phyloP scores from a whole-genome alignment of 2,113 vertebrate genomes.

The Xerus inauris region DNA sequence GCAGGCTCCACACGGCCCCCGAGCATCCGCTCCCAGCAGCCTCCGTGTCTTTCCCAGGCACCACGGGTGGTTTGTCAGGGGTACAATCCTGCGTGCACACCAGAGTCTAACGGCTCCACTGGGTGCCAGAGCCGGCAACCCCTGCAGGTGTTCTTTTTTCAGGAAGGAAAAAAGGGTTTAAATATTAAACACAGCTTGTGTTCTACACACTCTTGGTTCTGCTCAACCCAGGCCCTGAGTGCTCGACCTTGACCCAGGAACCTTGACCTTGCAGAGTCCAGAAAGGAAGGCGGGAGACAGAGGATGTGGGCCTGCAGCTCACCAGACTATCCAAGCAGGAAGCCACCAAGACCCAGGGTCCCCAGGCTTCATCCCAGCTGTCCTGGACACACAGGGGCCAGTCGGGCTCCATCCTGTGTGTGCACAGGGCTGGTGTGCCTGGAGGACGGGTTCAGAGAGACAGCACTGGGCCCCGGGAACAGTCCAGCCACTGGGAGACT shows the following conservation, averaged over 20 bases:
- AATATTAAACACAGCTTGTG: background rate
- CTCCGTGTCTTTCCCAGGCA: too few relatives aligned
- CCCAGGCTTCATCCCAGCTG: background rate
- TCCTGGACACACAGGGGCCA: too few relatives aligned
- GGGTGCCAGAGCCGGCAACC: rapidly evolving
- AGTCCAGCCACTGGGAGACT: background rate
- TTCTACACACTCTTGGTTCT: background rate
- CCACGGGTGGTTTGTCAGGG: background rate
- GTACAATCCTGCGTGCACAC: rapidly evolving
- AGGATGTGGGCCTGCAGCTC: background rate
- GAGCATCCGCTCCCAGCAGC: background rate
- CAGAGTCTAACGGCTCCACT: background rate
- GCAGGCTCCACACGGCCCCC: too few relatives aligned
- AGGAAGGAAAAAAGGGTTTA: background rate
- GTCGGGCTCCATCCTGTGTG: background rate
- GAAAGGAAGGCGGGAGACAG: background rate
- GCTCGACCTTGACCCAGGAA: background rate
- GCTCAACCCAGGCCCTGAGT: background rate
- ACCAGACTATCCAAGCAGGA: background rate
- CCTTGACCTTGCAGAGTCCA: background rate
- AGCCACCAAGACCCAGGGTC: rapidly evolving
- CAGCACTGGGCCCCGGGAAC: too few relatives aligned
- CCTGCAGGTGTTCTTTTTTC: background rate
- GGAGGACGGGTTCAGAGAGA: background rate
- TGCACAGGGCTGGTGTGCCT: rapidly evolving